Evolutionary conservation across 2,888 invertebrate genomes (phyloP), one percentile per base, ranked within the genome.

Genomic region (Cryptocephalus moraei): DNA sequence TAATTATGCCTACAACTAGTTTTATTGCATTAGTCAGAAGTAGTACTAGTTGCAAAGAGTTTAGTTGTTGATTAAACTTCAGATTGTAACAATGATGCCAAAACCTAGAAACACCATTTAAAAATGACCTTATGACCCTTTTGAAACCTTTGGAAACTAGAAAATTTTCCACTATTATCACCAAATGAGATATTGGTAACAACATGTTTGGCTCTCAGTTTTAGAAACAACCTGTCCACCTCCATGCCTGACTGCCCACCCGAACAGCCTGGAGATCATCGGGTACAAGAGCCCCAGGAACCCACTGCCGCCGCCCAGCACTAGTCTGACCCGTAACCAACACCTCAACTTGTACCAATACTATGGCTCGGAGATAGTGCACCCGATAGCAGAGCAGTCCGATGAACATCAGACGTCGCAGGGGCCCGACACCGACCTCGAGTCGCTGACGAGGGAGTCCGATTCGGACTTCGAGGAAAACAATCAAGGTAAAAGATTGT

Each of bases 301-400:
- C 67, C 83, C 82, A 4, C 71, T 84, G 50, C 84, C 84, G 12
- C 84, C 84, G 8, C 84, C 84, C 13, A 84, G 84, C 61, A 81
- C 81, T 59, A 77, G 80, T 59, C 68, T 84, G 46, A 81, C 82
- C 3, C 73, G 84, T 8, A 84, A 84, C 52, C 82, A 82, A 38
- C 84, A 84, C 63, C 43, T 43, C 43, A 84, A 82, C 64, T 68
- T 84, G 11, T 84, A 81, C 59, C 56, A 58, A 12, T 62, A 62
- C 49, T 82, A 81, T 57, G 83, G 84, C 10, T 84, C 85, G 1
- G 86, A 86, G 68, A 84, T 85, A 48, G 80, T 86, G 1, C 88
- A 89, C 67, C 88, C 90, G 4, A 89, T 90, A 57, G 88, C 86
- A 1, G 90, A 90, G 70, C 87, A 87, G 64, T 82, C 84, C 0